Conservation (phyloP, 2,113 vertebrate genomes). For the Azemiops feae region DNA sequence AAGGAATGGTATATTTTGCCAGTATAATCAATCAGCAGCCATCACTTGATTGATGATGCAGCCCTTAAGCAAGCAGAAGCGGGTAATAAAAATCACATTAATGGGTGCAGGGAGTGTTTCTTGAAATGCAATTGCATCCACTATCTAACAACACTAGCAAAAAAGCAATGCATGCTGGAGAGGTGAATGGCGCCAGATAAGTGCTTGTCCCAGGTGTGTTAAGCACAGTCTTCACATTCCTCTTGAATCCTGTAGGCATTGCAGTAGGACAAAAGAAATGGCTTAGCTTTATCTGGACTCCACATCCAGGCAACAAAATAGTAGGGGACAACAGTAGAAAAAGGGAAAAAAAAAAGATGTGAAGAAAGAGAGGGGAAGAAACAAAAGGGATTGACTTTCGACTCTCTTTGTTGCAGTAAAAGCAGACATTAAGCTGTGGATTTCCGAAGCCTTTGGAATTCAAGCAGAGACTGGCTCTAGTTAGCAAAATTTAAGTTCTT, state of each 20-base stretch:
- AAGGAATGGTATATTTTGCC: constrained; percentile 9
- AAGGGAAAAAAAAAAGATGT: too few relatives aligned
- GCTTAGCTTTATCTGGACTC: not conserved
- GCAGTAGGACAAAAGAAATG: constrained; percentile 41
- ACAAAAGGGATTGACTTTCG: too few relatives aligned
- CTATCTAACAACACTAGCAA: not conserved
- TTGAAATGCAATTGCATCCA: constrained; percentile 12
- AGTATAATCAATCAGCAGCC: constrained; percentile 8
- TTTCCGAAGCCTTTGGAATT: not conserved
- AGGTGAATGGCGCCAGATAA: constrained; percentile 29
- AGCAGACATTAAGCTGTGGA: not conserved
- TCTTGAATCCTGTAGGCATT: constrained; percentile 38
- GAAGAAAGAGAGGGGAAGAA: too few relatives aligned
- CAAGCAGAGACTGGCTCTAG: not conserved
- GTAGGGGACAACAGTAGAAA: too few relatives aligned
- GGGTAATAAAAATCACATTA: constrained; percentile 32
- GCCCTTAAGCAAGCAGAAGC: constrained; percentile 42
- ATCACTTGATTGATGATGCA: constrained; percentile 28
- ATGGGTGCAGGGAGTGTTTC: constrained; percentile 37
- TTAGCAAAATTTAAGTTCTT: constrained; percentile 2
- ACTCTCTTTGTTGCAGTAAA: too few relatives aligned
- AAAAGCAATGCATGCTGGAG: constrained; percentile 25
- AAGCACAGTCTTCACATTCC: constrained; percentile 33
- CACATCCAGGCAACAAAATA: constrained; percentile 15
- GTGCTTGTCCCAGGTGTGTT: constrained; percentile 37